Base-by-base conservation (phyloP, 2,888 invertebrate genomes). In the Encarsia formosa region DNA sequence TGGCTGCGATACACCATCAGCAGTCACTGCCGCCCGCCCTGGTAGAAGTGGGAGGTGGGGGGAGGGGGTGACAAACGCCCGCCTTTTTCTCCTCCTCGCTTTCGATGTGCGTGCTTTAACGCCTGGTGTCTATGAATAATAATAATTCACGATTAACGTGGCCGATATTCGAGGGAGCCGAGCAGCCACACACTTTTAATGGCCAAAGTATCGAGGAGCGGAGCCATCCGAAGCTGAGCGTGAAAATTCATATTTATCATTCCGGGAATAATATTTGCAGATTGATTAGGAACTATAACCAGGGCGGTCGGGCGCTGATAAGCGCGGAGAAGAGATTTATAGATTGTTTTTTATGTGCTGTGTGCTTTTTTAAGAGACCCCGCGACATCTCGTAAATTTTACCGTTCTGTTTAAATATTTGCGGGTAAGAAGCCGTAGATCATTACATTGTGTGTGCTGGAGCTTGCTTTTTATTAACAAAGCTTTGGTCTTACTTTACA, bases 61-160 rank as follows among this genome's bases (percentile, higher is more conserved):
- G n/a, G n/a, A n/a, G n/a, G 13, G 13, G 18, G 49, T 50, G 56
- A 56, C 50, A 56, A 56, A 56, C 49, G 56, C 49, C 38, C 34
- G 9, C 34, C 34, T 15, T 9, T 5, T 13, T 15, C 15, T 15
- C n/a, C 34, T 34, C 34, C 34, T 15, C n/a, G 8, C 16, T 15
- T 34, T 15, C n/a, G n/a, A n/a, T n/a, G n/a, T 34, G 13, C 29
- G 8, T 15, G 51, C 52, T 57, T 54, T 51, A 48, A 37, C 51
- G n/a, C n/a, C n/a, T n/a, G n/a, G n/a, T 51, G 54, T 57, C 54
- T 54, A 54, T 54, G 54, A 52, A 52, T 57, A 54, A 54, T 57
- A 52, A 54, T 57, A 57, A 57, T 57, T 57, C 57, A 54, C 52
- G 57, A 57, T 57, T 57, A 57, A 57, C 57, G 57, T 50, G 46